phyloP scores from a whole-genome alignment of 2,113 vertebrate genomes.

The Microtus ochrogaster region DNA sequence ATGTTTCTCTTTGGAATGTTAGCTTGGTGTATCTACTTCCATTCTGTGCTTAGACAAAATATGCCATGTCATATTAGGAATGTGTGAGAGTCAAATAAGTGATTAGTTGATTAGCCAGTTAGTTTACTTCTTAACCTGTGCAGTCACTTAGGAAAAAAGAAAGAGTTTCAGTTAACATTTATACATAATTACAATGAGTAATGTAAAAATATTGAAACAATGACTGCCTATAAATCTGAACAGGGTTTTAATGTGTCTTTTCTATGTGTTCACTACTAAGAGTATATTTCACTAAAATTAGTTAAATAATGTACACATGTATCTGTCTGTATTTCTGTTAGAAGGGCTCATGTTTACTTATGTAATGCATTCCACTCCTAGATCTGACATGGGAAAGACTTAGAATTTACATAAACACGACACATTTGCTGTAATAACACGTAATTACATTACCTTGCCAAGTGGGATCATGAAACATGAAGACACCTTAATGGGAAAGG shows the following conservation, averaged over 20 bases:
- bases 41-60: neutral
- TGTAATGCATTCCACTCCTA: neutral
- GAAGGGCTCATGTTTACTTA: neutral
- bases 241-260: neutral
- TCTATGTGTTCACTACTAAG: neutral
- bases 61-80: slow-evolving; percentile 13
- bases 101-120: slow-evolving; percentile 71
- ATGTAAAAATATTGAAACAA: neutral
- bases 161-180: slow-evolving; percentile 47
- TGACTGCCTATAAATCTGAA: neutral
- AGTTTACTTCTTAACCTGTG: neutral
- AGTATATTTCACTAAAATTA: slow-evolving; percentile 36
- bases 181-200: neutral
- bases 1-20: too few relatives aligned
- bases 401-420: neutral
- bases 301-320: neutral
- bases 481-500: neutral
- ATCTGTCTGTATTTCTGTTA: neutral
- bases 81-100: slow-evolving; percentile 60
- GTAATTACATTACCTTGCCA: neutral
- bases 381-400: neutral
- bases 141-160: slow-evolving; percentile 49
- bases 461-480: neutral
- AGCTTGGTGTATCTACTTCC: too few relatives aligned
- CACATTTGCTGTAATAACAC: neutral